These are phyloP conservation scores for Aphidius colemani DNA, from an alignment of 2,888 invertebrate species.

Conservation along the genomic window DNA sequence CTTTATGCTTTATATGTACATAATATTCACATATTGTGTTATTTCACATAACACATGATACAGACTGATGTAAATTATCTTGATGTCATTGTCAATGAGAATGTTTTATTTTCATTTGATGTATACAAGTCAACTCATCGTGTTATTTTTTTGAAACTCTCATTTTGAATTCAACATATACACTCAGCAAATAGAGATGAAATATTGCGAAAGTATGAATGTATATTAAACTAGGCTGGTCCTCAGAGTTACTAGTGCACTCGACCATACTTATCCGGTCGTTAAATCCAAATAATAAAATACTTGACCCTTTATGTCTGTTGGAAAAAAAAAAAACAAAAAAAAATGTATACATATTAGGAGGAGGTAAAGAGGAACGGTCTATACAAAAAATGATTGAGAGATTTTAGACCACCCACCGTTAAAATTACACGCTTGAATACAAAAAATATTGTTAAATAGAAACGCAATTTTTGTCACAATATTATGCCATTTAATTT, in stretches of 20 bases:
- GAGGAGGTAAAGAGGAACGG: conserved; percentile 17
- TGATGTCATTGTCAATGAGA: no score
- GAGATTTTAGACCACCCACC: conserved; percentile 32
- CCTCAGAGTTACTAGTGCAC: no score
- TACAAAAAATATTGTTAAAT: conserved; percentile 17
- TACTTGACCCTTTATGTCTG: no score
- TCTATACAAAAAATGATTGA: conserved; percentile 28
- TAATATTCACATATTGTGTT: neutral
- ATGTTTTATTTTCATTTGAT: neutral
- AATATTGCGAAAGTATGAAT: no score
- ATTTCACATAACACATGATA: no score
- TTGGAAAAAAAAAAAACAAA: neutral
- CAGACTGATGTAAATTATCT: no score
- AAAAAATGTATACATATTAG: conserved; percentile 9
- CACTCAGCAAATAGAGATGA: no score
- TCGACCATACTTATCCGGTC: conserved; percentile 15
- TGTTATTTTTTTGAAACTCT: no score
- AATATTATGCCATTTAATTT: neutral
- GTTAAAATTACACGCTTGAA: conserved; percentile 32
- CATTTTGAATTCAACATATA: no score
- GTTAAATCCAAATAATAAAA: conserved; percentile 15
- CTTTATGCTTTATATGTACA: neutral
- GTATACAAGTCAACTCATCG: no score
- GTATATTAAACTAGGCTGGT: no score
- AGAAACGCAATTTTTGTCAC: conserved; percentile 4